A percentile compares a stretch with the other conserved stretches of the same genome.
Evolutionary conservation across 2,797 vertebrate species (phyloP).

Genomic region (Sphenopsis melanotis): DNA sequence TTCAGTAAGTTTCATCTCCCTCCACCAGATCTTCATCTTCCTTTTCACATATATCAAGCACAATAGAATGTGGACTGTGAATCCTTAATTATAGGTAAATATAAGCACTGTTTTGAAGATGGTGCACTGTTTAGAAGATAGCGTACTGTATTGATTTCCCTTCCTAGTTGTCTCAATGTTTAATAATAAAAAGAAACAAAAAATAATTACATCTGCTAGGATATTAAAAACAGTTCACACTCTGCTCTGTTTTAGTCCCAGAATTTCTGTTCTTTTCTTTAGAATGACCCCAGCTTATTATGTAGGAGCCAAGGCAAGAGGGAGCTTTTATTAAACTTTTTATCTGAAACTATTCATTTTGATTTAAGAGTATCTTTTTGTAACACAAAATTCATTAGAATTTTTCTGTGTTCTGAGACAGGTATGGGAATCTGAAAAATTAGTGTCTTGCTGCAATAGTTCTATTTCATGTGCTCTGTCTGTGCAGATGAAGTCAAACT

Average conservation of each 20-base stretch:
- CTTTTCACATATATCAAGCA: neutral
- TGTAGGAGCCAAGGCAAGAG: neutral
- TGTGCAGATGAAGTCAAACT: neutral
- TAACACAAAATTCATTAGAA: neutral
- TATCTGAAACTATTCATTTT: constrained; percentile 18
- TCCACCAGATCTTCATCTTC: neutral
- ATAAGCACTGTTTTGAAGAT: neutral
- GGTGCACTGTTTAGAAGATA: neutral
- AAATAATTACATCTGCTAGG: neutral
- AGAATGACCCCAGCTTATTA: neutral
- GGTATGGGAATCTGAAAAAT: neutral
- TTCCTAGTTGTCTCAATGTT: neutral
- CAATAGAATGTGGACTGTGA: neutral
- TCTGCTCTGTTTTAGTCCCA: neutral
- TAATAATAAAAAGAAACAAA: neutral
- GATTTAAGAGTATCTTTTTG: neutral
- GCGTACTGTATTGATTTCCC: neutral
- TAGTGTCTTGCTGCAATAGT: neutral
- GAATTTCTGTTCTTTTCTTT: neutral
- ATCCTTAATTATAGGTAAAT: neutral
- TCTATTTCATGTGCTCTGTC: neutral
- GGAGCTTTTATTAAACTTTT: neutral
- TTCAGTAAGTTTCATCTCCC: neutral
- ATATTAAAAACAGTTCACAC: neutral
- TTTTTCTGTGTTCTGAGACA: neutral